Conservation (phyloP, 2,888 invertebrate species). For the Amblyjoppa proteus region DNA sequence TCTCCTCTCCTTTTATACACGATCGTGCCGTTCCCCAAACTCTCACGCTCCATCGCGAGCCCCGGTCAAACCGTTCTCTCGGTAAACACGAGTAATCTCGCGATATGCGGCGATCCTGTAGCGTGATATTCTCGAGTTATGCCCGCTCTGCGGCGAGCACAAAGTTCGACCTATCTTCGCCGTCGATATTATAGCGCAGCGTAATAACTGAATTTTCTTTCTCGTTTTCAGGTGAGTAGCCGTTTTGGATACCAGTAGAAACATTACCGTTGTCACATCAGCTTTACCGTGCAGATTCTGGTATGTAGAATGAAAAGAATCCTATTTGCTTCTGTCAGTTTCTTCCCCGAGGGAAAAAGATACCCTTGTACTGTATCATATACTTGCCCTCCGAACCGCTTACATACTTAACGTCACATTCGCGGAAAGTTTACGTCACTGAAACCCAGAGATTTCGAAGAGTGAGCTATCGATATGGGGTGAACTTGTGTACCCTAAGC, state of each 20-base stretch:
- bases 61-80: conserved; percentile 5
- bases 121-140: conserved; percentile 29
- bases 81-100: conserved; percentile 49
- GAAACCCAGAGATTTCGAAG: neutral
- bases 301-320: neutral
- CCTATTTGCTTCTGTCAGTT: neutral
- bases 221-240: conserved; percentile 39
- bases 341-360: neutral
- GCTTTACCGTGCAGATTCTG: neutral
- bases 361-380: neutral
- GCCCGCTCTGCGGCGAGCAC: neutral
- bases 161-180: neutral
- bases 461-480: conserved; percentile 1
- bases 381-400: neutral
- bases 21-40: neutral
- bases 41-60: conserved; percentile 12
- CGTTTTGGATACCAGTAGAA: neutral
- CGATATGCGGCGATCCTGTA: conserved; percentile 36
- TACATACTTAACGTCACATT: neutral
- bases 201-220: conserved; percentile 3
- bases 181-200: neutral
- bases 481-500: neutral
- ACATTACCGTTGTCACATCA: neutral
- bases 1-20: conserved; percentile 12
- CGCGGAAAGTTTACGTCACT: neutral